Evolutionary conservation across 2,888 invertebrate genomes (phyloP), one percentile per base, ranked within the genome.

Genomic region (Sinopyrophorus schimmeli): DNA sequence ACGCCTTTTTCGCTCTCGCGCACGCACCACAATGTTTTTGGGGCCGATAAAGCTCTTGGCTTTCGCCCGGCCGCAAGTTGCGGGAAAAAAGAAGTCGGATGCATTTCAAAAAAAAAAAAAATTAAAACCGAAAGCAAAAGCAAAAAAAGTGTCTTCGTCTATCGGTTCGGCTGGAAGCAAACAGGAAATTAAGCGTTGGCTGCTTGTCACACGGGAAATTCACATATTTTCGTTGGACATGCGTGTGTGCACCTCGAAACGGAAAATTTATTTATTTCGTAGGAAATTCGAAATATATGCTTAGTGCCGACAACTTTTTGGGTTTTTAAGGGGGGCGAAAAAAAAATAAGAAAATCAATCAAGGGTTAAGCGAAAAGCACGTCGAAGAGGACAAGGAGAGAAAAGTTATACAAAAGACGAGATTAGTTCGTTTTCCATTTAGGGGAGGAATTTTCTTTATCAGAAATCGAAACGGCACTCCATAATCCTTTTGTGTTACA

Each of bases 121-220:
- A n/a, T n/a, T n/a, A n/a, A n/a, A 51, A 47, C 34, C 43, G 27
- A 32, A 40, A 47, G 40, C 42, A 47, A 48, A 48, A 52, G 23
- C 47, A 54, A 53, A 44, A 34, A 38, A 48, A 42, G 47, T 51
- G 46, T 51, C 48, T 53, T 51, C 53, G 46, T 51, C 48, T 53
- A 55, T 51, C 50, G 54, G 52, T 34, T 39, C 48, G n/a, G 34
- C 35, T 41, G 49, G 51, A 31, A 47, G 32, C 46, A 48, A 54
- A 57, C 61, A 60, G 61, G 61, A 61, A 61, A 61, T 61, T 61
- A 60, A 61, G 59, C 58, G 44, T 53, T 55, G 56, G 54, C 55
- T 54, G 53, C 56, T 54, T 55, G 60, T 59, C 55, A 57, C 43
- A 48, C 58, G 57, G 61, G 61, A 61, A 61, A 61, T 61, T 60